Base-by-base conservation (phyloP, 2,797 vertebrate species). In the Zalophus californianus region DNA sequence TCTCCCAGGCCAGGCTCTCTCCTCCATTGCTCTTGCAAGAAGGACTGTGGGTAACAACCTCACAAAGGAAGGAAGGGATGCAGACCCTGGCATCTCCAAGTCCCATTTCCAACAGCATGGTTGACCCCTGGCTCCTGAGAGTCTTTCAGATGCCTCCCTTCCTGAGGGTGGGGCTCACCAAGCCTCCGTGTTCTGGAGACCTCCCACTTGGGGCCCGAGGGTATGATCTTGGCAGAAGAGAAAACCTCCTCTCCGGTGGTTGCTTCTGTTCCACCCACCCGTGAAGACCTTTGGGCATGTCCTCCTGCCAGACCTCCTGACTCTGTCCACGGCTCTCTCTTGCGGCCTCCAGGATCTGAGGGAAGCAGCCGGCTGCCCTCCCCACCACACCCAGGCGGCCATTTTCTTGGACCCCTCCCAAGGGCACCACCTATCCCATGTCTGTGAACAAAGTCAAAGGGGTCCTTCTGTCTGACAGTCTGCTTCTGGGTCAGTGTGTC, bases 401-500 rank as follows among this genome's bases (percentile, higher is more conserved):
- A 93, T 97, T 92, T 97, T 93, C 82, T 87, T 96, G 95, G 95
- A 86, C 72, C 95, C 97, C 93, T 97, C 97, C 96, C 94, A 97
- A 97, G 88, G 85, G 94, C 86, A 87, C 97, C 80, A 90, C 85
- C 96, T 87, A 96, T 75, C 62, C 90, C 72, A 44, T 14, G 77
- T 91, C 96, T 91, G 70, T 64, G 84, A 84, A 93, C 78, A 92
- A 90, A 89, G 90, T 94, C 64, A 27, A 96, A 97, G 94, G 87
- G 91, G 96, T 94, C 93, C 91, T 87, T 97, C 96, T 97, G 95
- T 96, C 90, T 27, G 48, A 93, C 50, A 68, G 86, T 56, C 95
- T 95, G 96, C 93, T 98, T 95, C 94, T 87, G 96, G 98, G 97
- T 97, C 95, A 96, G 97, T 97, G 78, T 95, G 97, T 96, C 95